Evolutionary conservation across 2,113 vertebrate species (phyloP).

Genomic region (Microcebus jonahi): DNA sequence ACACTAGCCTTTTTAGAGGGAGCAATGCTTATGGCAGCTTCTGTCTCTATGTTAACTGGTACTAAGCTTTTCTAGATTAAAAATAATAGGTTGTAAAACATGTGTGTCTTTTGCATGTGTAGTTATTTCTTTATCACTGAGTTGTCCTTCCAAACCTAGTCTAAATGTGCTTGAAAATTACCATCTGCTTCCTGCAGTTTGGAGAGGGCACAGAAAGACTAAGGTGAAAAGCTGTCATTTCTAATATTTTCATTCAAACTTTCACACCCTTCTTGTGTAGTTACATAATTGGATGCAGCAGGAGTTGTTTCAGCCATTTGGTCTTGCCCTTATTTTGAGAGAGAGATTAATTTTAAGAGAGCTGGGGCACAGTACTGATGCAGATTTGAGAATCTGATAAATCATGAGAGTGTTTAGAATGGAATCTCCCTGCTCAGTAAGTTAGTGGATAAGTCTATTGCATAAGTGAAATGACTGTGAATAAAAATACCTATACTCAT

Average conservation of each 20-base stretch:
- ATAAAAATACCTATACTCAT: not conserved
- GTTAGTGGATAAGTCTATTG: not conserved
- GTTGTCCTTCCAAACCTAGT: constrained; percentile 79
- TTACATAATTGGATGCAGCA: constrained; percentile 64
- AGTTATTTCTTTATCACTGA: constrained; percentile 81
- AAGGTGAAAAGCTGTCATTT: constrained; percentile 86
- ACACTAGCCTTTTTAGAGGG: not conserved
- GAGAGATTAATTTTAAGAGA: constrained; percentile 23
- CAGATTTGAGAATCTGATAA: not conserved
- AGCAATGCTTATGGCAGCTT: not conserved
- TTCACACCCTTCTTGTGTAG: constrained; percentile 80
- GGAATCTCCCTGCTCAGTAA: not conserved
- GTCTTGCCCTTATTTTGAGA: constrained; percentile 52
- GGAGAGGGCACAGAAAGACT: constrained; percentile 80
- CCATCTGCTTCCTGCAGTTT: constrained; percentile 86
- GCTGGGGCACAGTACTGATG: not conserved
- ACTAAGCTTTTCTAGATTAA: constrained; percentile 55
- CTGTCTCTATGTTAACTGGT: not conserved
- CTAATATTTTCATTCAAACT: constrained; percentile 83
- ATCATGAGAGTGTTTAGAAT: not conserved
- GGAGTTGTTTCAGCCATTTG: constrained; percentile 74
- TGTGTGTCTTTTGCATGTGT: constrained; percentile 53
- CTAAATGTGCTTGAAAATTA: constrained; percentile 82
- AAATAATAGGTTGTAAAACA: constrained; percentile 32
- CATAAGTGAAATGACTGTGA: not conserved